These are phyloP conservation scores for Hirudinaria manillensis DNA, from an alignment of 2,888 invertebrate species.

Conservation along the genomic window DNA sequence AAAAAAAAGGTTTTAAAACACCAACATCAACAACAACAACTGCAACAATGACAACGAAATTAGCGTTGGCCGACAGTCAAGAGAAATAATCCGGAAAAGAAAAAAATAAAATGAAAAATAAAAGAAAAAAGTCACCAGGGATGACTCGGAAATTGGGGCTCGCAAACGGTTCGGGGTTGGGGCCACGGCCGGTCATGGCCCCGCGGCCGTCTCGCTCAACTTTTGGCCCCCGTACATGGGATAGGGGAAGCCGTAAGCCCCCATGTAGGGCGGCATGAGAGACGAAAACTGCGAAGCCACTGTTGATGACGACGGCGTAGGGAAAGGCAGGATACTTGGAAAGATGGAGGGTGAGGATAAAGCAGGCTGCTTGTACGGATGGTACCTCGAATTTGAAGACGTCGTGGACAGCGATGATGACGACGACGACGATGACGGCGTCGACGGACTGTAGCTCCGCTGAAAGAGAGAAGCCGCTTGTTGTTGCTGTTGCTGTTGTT, in stretches of 20 bases:
- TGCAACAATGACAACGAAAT: too few relatives aligned
- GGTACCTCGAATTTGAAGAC: neutral
- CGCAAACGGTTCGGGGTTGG: neutral
- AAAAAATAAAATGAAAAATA: too few relatives aligned
- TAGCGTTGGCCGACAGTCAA: too few relatives aligned
- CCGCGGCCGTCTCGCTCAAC: constrained; percentile 1
- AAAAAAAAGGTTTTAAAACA: too few relatives aligned
- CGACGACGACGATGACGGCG: neutral
- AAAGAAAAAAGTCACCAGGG: too few relatives aligned
- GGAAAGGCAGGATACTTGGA: neutral
- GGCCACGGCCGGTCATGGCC: neutral
- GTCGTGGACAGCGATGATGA: neutral
- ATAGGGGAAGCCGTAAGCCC: constrained; percentile 6
- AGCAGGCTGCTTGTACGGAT: neutral
- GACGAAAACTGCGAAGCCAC: neutral
- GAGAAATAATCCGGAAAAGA: too few relatives aligned
- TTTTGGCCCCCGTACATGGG: constrained; percentile 11
- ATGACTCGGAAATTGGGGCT: too few relatives aligned
- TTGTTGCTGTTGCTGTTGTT: constrained; percentile 52
- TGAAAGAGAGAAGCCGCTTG: constrained; percentile 57
- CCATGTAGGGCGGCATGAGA: neutral
- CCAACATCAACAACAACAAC: too few relatives aligned
- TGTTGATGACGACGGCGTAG: neutral
- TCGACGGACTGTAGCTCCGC: neutral
- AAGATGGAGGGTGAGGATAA: neutral